Evolutionary conservation across 2,888 invertebrate species (phyloP).

Genomic region (Papilio gigon): DNA sequence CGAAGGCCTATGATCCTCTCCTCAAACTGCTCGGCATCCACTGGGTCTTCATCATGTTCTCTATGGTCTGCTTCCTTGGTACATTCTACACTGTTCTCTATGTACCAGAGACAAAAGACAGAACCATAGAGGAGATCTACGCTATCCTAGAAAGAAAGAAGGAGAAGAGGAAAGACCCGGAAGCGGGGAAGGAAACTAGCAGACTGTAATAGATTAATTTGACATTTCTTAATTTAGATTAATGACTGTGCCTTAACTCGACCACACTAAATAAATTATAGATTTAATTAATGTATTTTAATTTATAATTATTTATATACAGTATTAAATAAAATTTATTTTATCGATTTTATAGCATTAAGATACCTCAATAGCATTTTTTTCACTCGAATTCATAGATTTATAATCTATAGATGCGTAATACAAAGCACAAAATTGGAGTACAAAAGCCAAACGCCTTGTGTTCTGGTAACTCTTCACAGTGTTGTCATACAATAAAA

Average conservation of each 20-base stretch:
- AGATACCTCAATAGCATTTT: background rate
- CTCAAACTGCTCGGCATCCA: constrained; percentile 75
- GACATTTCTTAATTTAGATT: constrained; percentile 22
- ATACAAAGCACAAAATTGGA: too few species aligned
- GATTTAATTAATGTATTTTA: constrained; percentile 31
- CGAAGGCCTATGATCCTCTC: constrained; percentile 75
- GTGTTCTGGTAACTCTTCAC: too few species aligned
- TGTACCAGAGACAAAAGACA: constrained; percentile 76
- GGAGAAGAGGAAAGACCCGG: constrained; percentile 69
- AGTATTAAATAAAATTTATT: constrained; percentile 6
- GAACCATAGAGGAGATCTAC: constrained; percentile 73
- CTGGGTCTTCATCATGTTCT: constrained; percentile 78
- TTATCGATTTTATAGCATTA: background rate
- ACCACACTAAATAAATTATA: constrained; percentile 33
- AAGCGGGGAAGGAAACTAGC: constrained; percentile 65
- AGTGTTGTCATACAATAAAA: too few species aligned
- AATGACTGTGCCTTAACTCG: constrained; percentile 26
- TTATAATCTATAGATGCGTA: too few species aligned
- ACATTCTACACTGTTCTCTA: constrained; percentile 73
- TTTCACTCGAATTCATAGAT: background rate
- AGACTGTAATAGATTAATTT: constrained; percentile 55
- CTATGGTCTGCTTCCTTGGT: constrained; percentile 71
- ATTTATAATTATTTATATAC: constrained; percentile 19
- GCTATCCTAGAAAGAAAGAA: constrained; percentile 70
- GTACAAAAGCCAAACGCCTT: too few species aligned